phyloP scores from a whole-genome alignment of 2,113 vertebrate genomes.

The Eublepharis macularius region DNA sequence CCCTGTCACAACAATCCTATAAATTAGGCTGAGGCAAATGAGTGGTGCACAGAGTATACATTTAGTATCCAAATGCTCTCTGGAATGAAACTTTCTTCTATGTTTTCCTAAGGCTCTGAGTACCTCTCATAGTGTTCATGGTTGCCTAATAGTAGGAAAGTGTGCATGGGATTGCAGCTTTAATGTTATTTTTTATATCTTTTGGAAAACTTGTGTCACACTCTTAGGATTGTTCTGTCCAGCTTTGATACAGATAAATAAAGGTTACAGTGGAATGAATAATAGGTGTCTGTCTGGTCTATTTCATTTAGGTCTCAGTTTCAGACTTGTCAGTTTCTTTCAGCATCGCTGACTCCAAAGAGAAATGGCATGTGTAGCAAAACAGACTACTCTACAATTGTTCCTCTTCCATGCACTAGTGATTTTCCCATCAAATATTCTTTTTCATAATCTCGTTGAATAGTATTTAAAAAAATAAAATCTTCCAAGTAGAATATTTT shows the following conservation, averaged over 20 bases:
- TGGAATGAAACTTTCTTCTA: no score
- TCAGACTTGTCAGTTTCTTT: conserved; percentile 32
- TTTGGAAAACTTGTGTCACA: conserved; percentile 10
- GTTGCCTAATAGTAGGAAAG: no score
- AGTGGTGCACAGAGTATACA: no score
- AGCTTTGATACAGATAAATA: conserved; percentile 35
- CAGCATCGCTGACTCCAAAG: not conserved
- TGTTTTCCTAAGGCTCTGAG: no score
- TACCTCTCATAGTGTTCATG: no score
- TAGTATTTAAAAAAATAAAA: conserved; percentile 34
- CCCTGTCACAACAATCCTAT: no score
- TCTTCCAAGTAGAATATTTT: conserved; percentile 20
- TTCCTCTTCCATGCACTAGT: not conserved
- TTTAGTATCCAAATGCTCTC: no score
- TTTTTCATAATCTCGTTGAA: conserved; percentile 1
- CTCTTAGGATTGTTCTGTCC: not conserved
- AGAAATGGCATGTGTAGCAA: not conserved
- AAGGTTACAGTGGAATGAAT: conserved; percentile 13
- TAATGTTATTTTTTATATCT: conserved; percentile 9
- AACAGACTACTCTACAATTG: not conserved
- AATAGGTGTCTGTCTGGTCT: not conserved
- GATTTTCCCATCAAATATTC: conserved; percentile 23
- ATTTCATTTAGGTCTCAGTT: conserved; percentile 18
- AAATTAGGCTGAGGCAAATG: no score
- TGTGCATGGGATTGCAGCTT: not conserved